Conservation (phyloP, 2,797 vertebrate species). For the Meda fulgida region DNA sequence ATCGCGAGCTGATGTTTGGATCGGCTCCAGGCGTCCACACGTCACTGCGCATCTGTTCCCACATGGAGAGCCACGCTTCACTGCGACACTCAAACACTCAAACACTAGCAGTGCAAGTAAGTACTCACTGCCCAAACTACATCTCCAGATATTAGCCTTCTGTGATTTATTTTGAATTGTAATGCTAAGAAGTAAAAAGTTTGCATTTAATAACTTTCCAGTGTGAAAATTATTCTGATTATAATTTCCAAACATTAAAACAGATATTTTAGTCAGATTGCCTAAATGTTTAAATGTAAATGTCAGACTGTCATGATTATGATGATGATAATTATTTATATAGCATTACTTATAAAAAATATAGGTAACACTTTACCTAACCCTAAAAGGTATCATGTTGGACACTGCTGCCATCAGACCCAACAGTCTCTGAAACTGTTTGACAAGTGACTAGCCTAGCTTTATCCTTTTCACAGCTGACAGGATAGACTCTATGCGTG, state of each 20-base stretch:
- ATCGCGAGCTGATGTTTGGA: conserved; percentile 72
- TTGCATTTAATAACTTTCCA: conserved; percentile 48
- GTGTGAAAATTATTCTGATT: not conserved
- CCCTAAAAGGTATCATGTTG: no score
- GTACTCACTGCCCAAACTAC: not conserved
- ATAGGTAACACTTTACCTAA: no score
- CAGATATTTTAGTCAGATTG: not conserved
- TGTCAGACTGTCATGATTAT: not conserved
- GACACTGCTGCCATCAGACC: no score
- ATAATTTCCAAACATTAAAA: no score
- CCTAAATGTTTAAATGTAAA: not conserved
- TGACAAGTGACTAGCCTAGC: no score
- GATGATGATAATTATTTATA: not conserved
- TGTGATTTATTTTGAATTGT: not conserved
- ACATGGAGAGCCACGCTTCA: conserved; percentile 75
- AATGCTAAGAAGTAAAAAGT: conserved; percentile 62
- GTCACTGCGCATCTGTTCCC: conserved; percentile 83
- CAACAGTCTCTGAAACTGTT: no score
- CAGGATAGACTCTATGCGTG: no score
- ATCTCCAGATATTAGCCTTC: not conserved
- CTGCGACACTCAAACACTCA: conserved; percentile 82
- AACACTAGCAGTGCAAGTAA: not conserved
- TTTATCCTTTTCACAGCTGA: no score
- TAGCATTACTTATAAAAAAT: not conserved
- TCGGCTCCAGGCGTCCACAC: conserved; percentile 78